Evolutionary conservation across 1,140 invertebrate species (phyloP), one percentile per base, ranked within the genome.

Genomic region (Schlechtendalia chinensis): DNA sequence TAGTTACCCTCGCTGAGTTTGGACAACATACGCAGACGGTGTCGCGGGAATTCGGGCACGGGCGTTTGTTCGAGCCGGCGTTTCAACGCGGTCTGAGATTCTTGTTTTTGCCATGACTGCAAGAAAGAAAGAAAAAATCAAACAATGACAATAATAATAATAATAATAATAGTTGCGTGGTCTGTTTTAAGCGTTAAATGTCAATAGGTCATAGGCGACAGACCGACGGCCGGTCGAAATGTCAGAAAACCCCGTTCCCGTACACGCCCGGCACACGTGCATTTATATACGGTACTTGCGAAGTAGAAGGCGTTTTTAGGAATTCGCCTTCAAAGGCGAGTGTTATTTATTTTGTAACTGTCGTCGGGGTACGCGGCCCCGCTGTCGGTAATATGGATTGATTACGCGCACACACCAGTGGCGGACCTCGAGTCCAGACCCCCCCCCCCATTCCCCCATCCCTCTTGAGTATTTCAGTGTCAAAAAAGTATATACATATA

Each of bases 1-100:
- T 95, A 97, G 67, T 93, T 92, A 82, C 95, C 95, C 86, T 96
- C 94, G 27, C 94, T 94, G 47, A 96, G 88, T 85, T 95, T 95
- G 59, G 94, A 93, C 80, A 96, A 89, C 91, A 96, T 95, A 82
- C 93, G 88, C 50, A 97, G 89, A 84, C 93, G 89, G 86, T 95
- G 93, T 83, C 94, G 88, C 81, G 94, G 93, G 86, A 96, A 94
- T 88, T 96, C 93, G 82, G 90, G 89, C 63, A 93, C 90, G 79
- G 89, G 89, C 27, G 90, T 91, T 81, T 90, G 90, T 85, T 92
- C 91, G 82, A 93, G 86, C 74, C 91, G 88, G 84, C 89, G 89
- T 86, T 91, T 91, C 83, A 93, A 86, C 59, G 91, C 90, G 69
- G 87, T 88, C 79, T 92, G 86, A 81, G 91, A 89, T 85, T 92